phyloP scores from a whole-genome alignment of 2,797 vertebrate species.

The Chaenodraco wilsoni region DNA sequence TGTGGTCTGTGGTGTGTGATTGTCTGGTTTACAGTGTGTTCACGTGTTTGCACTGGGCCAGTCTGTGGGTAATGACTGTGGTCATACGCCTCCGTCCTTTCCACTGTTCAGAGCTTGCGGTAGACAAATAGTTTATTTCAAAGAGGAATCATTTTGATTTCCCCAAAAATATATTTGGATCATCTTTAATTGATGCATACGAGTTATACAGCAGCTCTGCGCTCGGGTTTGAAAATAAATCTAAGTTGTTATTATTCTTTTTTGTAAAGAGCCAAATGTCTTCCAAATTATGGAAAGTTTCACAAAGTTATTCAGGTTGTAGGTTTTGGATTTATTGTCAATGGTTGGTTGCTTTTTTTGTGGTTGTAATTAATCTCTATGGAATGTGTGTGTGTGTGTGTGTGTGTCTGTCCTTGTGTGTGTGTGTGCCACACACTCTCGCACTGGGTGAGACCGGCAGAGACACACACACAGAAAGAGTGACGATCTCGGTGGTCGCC shows the following conservation, averaged over 20 bases:
- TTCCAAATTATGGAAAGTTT: neutral
- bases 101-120: slow-evolving; percentile 32
- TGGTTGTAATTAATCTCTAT: neutral
- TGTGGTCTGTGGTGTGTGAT: slow-evolving; percentile 57
- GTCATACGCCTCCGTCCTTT: slow-evolving; percentile 20
- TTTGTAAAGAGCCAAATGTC: neutral
- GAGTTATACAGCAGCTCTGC: neutral
- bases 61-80: slow-evolving; percentile 15
- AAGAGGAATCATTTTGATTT: slow-evolving; percentile 12
- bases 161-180: neutral
- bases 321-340: neutral
- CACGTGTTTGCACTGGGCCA: slow-evolving; percentile 21
- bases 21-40: slow-evolving; percentile 42
- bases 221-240: neutral
- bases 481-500: too few relatives aligned
- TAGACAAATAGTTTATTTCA: slow-evolving; percentile 43
- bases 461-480: too few relatives aligned
- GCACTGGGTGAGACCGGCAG: too few relatives aligned
- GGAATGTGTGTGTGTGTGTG: too few relatives aligned
- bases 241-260: neutral
- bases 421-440: too few relatives aligned
- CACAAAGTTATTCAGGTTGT: neutral
- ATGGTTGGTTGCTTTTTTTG: neutral
- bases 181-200: slow-evolving; percentile 10
- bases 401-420: too few relatives aligned